Evolutionary conservation across 2,797 vertebrate species (phyloP), one percentile per base, ranked within the genome.

Genomic region (Hyperoplus immaculatus): DNA sequence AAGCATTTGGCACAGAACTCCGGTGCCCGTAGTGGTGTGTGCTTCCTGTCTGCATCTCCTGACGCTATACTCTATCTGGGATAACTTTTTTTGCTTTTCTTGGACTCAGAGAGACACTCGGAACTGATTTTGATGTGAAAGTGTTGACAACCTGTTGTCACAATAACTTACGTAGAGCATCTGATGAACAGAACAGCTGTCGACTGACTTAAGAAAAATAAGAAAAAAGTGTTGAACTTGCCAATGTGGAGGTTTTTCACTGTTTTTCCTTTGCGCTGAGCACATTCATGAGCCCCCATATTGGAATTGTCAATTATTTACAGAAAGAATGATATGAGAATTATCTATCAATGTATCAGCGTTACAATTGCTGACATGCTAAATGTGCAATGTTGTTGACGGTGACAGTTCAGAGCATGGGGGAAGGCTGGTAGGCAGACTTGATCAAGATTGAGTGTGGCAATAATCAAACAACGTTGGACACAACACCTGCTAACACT

Each of bases 401-500:
- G 8, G 78, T 84, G 86, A 88, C 81, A 77, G 87, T 62, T 70
- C 61, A 69, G 74, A 88, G 83, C 50, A 51, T 41, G 75, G 67
- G 77, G 71, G 79, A n/a, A 6, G 63, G 42, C 60, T 67, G 59
- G 65, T 43, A 43, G 75, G 80, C 64, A 41, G 77, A 68, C 77
- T 81, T 91, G 81, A 91, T 90, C 87, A 91, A 93, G 92, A 93
- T 91, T 87, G 92, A 92, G 88, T 77, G 29, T 18, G 42, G 88
- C 88, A 93, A 92, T 92, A 91, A 91, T 90, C 86, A 88, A 87
- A 92, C 81, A 58, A 64, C 75, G 72, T 84, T 69, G 87, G 89
- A 89, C 84, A 56, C 86, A 92, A 90, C 93, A 94, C 91, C 92
- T 95, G 93, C 93, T 91, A 89, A 90, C 83, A 47, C 84, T 80